Evolutionary conservation across 2,888 invertebrate species (phyloP).

Genomic region (Diaphora mendica): DNA sequence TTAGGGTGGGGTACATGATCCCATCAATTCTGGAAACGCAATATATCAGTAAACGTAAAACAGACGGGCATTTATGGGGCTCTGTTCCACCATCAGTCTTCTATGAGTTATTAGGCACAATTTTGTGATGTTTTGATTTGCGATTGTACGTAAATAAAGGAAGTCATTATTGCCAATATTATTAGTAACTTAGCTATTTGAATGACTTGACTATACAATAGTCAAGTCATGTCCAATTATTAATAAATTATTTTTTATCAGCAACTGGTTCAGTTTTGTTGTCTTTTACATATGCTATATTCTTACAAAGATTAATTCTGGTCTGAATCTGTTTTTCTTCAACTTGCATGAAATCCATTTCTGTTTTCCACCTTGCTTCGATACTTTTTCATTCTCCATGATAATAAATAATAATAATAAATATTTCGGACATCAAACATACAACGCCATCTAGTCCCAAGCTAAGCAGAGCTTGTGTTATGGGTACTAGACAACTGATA

Average conservation of each 20-base stretch:
- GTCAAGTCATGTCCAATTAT: no score
- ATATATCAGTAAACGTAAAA: slow-evolving; percentile 29
- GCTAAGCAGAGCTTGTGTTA: no score
- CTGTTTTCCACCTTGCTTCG: neutral
- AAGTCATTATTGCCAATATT: neutral
- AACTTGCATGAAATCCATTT: no score
- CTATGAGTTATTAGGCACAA: slow-evolving; percentile 11
- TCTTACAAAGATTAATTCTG: neutral
- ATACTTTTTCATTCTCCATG: neutral
- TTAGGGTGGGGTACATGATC: slow-evolving; percentile 16
- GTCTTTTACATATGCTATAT: neutral
- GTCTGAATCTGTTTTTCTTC: neutral
- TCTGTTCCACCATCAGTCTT: slow-evolving; percentile 10
- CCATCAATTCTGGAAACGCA: slow-evolving; percentile 32
- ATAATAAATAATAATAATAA: no score
- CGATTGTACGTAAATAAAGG: neutral
- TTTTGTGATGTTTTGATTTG: slow-evolving; percentile 1
- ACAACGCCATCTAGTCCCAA: no score
- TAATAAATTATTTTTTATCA: neutral
- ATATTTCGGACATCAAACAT: no score
- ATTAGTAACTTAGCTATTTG: neutral
- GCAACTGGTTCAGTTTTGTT: neutral
- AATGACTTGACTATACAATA: neutral
- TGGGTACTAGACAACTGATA: no score
- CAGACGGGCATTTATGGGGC: slow-evolving; percentile 15